Evolutionary conservation across 2,113 vertebrate species (phyloP).

Genomic region (Atherinomorus stipes): DNA sequence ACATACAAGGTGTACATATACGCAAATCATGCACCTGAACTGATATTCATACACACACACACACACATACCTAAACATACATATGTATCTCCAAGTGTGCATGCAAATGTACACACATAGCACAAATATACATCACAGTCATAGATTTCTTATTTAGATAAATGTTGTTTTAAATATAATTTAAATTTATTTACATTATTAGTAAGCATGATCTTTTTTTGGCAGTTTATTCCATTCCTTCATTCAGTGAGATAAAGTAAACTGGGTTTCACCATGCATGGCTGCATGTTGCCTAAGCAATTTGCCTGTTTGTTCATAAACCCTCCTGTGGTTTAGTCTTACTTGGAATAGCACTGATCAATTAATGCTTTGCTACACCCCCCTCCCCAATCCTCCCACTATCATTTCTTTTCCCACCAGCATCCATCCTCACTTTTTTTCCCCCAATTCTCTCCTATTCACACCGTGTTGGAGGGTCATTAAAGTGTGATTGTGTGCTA

Average conservation of each 20-base stretch:
- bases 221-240: too few species aligned
- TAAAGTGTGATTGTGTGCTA: slow-evolving; percentile 58
- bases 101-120: too few species aligned
- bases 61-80: too few species aligned
- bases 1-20: too few species aligned
- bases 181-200: too few species aligned
- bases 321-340: slow-evolving; percentile 15
- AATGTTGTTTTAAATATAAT: too few species aligned
- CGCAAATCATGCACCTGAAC: too few species aligned
- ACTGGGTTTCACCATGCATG: slow-evolving; percentile 17
- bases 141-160: too few species aligned
- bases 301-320: slow-evolving; percentile 33
- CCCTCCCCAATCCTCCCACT: slow-evolving; percentile 7
- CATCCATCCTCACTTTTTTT: slow-evolving; percentile 10
- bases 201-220: too few species aligned
- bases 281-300: slow-evolving; percentile 5
- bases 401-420: slow-evolving; percentile 11
- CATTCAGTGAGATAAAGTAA: slow-evolving; percentile 20
- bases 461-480: slow-evolving; percentile 52
- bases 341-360: slow-evolving; percentile 31
- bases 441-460: slow-evolving; percentile 41
- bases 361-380: slow-evolving; percentile 44
- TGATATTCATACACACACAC: too few species aligned
- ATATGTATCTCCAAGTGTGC: too few species aligned
- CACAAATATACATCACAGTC: too few species aligned